Conservation (phyloP, 2,113 vertebrate genomes). For the Connochaetes taurinus region DNA sequence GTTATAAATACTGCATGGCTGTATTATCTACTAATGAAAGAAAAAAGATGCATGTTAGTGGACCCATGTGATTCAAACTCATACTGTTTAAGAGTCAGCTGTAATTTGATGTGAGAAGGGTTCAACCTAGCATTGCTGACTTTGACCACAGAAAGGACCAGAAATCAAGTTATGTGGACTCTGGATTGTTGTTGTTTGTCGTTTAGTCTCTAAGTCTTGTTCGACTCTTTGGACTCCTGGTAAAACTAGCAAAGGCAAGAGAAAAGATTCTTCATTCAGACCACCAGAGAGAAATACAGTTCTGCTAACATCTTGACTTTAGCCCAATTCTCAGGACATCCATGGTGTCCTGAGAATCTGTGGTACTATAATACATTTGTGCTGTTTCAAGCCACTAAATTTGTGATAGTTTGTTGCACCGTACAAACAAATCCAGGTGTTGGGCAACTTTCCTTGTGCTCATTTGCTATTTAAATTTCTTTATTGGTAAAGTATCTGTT, state of each 20-base stretch:
- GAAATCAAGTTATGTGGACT: background rate
- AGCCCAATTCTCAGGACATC: background rate
- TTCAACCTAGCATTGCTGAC: background rate
- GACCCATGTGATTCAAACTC: background rate
- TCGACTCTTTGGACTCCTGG: background rate
- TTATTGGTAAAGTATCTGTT: background rate
- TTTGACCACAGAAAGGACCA: background rate
- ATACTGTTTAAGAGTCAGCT: background rate
- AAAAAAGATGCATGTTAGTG: background rate
- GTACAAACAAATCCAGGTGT: background rate
- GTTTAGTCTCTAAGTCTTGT: background rate
- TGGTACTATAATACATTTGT: background rate
- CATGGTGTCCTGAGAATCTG: background rate
- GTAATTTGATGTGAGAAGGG: background rate
- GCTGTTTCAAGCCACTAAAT: background rate
- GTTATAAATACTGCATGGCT: background rate
- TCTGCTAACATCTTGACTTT: background rate
- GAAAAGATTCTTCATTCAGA: background rate
- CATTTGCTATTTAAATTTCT: background rate
- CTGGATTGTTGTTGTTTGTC: background rate
- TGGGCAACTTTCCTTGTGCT: background rate
- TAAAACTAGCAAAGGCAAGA: background rate
- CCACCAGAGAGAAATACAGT: background rate
- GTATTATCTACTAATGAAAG: background rate
- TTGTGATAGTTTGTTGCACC: background rate